Base-by-base conservation (phyloP, 2,113 vertebrate genomes). In the Xenus cinereus region DNA sequence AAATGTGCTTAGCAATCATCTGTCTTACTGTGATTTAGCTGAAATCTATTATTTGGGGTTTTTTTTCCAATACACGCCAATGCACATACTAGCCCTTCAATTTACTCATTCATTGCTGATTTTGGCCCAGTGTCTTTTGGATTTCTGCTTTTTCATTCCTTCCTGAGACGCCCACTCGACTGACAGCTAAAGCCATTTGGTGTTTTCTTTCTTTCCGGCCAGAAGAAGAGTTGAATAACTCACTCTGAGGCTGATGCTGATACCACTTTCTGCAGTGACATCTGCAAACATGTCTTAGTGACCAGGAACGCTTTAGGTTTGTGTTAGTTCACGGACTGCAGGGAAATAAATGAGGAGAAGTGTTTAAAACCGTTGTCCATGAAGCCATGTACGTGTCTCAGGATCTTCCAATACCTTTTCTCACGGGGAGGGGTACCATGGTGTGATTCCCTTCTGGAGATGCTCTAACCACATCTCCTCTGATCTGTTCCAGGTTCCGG, bases 401-500 rank as follows among this genome's bases (percentile, higher is more conserved):
- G 24, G 41, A 45, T 72, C 48, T 83, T 75, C 56, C 54, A 48
- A 3, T 60, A 26, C 23, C 18, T 93, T 92, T 93, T 80, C 71
- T 91, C 17, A 33, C 0, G 2, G 33, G n/a, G 32, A 63, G 8
- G 18, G 24, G 14, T 68, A 28, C 57, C 21, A 10, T 1, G 0
- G 20, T 57, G 62, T 2, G 5, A 46, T 23, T 92, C 17, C 35
- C 9, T 84, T 64, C 43, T 60, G 74, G 17, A 57, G 6, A 12
- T 10, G 6, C 37, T 69, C 37, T 96, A 81, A 97, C 71, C 13
- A 3, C 23, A 41, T 81, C 50, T 83, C 51, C 32, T 97, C 76
- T 83, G 86, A 22, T 97, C 87, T 97, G 15, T 98, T 98, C n/a
- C 98, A 99, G 99, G 97, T 99, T 96, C 97, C 98, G 98, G 96